phyloP scores from a whole-genome alignment of 2,113 vertebrate genomes.

The Macrotus californicus region DNA sequence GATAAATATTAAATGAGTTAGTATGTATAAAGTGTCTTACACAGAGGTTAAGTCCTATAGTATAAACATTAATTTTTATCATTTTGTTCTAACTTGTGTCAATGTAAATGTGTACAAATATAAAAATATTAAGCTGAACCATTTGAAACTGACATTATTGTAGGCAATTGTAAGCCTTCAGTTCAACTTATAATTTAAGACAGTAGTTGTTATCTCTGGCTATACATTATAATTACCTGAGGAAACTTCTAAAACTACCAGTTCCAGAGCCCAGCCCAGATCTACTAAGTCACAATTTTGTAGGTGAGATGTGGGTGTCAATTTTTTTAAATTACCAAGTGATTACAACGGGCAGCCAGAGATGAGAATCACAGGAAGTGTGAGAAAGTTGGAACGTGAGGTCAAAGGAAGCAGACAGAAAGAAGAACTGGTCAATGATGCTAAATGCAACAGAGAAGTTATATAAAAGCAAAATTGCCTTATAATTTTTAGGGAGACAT shows the following conservation, averaged over 20 bases:
- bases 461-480: background rate
- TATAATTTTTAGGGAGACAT: background rate
- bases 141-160: background rate
- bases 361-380: background rate
- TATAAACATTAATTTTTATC: background rate
- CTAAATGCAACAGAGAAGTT: background rate
- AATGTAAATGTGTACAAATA: background rate
- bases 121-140: background rate
- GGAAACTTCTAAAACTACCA: background rate
- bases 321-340: background rate
- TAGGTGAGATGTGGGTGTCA: background rate
- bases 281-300: background rate
- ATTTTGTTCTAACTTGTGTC: background rate
- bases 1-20: background rate
- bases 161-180: background rate
- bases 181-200: background rate
- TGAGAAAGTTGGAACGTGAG: background rate
- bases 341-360: background rate
- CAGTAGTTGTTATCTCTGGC: background rate
- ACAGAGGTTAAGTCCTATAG: background rate
- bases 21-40: background rate
- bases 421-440: background rate
- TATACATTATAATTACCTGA: background rate
- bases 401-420: background rate
- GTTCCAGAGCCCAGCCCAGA: background rate